A percentile compares a stretch with the other conserved stretches of the same genome.
These are phyloP conservation scores for Petrocephalus schoutedeni DNA, from an alignment of 2,797 vertebrate species.

Conservation along the genomic window DNA sequence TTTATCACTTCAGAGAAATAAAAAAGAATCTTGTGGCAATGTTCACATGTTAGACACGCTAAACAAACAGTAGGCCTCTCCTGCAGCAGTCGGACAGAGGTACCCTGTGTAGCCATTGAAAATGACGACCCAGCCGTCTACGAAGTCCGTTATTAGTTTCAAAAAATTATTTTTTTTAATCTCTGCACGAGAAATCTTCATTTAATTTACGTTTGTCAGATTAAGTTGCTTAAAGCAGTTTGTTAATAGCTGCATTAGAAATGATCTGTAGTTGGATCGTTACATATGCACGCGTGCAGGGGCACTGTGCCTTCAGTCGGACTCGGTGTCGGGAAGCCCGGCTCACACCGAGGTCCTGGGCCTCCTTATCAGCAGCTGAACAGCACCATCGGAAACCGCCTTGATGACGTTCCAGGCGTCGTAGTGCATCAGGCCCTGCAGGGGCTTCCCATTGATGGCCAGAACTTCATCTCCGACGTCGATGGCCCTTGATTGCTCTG, in stretches of 20 bases:
- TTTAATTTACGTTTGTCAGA: neutral
- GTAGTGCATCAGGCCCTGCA: conserved; percentile 80
- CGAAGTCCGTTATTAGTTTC: neutral
- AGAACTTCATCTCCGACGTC: conserved; percentile 84
- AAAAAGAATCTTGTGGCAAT: neutral
- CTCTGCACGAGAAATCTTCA: neutral
- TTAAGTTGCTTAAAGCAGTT: neutral
- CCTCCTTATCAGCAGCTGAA: conserved; percentile 77
- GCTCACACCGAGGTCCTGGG: conserved; percentile 62
- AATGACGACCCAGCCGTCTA: neutral
- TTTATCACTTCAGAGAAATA: neutral
- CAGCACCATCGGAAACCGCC: conserved; percentile 74
- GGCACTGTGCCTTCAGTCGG: neutral
- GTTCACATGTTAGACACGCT: neutral
- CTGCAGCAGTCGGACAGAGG: neutral
- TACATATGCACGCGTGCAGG: neutral
- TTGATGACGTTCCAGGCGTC: conserved; percentile 92
- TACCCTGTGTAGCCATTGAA: neutral
- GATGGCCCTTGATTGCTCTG: conserved; percentile 75
- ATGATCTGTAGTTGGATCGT: neutral
- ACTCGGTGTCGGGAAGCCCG: neutral
- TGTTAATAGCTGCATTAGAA: neutral
- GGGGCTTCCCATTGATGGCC: conserved; percentile 74
- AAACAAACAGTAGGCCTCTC: neutral
- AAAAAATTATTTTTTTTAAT: neutral